Evolutionary conservation across 2,888 invertebrate species (phyloP), one percentile per base, ranked within the genome.

Genomic region (Byasa hedistus): DNA sequence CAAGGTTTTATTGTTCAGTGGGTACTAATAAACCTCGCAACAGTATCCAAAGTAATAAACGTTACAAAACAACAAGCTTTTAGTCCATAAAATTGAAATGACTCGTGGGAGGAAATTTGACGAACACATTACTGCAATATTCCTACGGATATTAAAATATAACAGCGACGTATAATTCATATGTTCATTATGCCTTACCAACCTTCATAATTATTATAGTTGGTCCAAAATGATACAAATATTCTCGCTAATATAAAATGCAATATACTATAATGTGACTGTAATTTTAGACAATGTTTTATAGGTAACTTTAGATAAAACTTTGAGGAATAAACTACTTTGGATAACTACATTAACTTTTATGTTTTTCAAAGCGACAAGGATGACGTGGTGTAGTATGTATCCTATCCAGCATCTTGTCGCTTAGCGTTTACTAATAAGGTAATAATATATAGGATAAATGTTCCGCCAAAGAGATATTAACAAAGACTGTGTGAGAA

Each of bases 111-210:
- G 70, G 69, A 73, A 73, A 73, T 73, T 73, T 69, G 66, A 71
- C 61, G 69, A 65, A 68, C 68, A 66, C 69, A 57, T 66, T 69
- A 23, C 58, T 56, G 55, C 68, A 69, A 70, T 67, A 70, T 72
- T 71, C 66, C 65, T 66, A 66, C 72, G 73, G 71, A 72, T 71
- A 72, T 75, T 73, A 75, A 74, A 73, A 72, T 72, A 68, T 66
- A 71, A 71, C 66, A 68, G 66, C 65, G 64, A 69, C 61, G 68
- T 69, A 70, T 73, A 72, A 72, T 73, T 67, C 70, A 64, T 63
- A 66, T 71, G 69, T 65, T 68, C 69, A 70, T 70, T 70, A 69
- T 70, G 66, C 66, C 58, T 67, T 65, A 64, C 61, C 54, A 60
- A 58, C 63, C 66, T 67, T 71, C 63, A 59, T 68, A 69, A 69